A percentile compares a stretch with the other conserved stretches of the same genome.
These are phyloP conservation scores for Colostygia pectinataria DNA, from an alignment of 2,888 invertebrate genomes.

Conservation along the genomic window DNA sequence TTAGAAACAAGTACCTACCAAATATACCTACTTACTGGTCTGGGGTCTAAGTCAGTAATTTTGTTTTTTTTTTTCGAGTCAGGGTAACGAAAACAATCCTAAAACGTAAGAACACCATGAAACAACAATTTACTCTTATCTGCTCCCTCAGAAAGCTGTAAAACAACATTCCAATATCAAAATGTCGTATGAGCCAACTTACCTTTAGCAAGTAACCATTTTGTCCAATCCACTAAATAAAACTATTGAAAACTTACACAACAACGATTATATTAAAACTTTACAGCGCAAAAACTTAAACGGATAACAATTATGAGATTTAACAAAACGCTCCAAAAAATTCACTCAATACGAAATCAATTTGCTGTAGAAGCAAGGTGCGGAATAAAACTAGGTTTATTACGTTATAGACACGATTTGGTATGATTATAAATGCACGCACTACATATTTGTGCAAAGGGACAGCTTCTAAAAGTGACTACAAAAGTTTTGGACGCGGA, in stretches of 20 bases:
- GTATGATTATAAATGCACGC: conserved; percentile 59
- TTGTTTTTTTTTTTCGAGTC: too few relatives aligned
- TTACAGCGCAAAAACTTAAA: conserved; percentile 41
- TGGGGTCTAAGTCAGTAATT: too few relatives aligned
- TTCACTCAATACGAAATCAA: conserved; percentile 38
- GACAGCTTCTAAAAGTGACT: conserved; percentile 71
- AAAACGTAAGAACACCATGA: conserved; percentile 22
- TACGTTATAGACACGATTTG: conserved; percentile 61
- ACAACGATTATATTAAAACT: conserved; percentile 52
- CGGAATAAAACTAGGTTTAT: conserved; percentile 55
- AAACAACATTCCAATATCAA: conserved; percentile 23
- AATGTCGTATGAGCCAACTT: conserved; percentile 32
- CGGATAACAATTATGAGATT: conserved; percentile 40
- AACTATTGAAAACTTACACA: conserved; percentile 49
- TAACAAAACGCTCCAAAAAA: conserved; percentile 38
- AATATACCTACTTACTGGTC: too few relatives aligned
- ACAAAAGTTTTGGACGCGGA: conserved; percentile 77
- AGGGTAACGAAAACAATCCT: not conserved
- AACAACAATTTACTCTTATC: conserved; percentile 35
- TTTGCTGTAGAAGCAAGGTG: conserved; percentile 38
- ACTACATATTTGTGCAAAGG: conserved; percentile 67
- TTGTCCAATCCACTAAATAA: conserved; percentile 35
- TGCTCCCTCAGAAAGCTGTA: conserved; percentile 29
- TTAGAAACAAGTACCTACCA: too few relatives aligned
- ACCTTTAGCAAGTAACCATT: conserved; percentile 40